These are phyloP conservation scores for Gastracanthus pulcherrimus DNA, from an alignment of 2,888 invertebrate genomes.

Conservation along the genomic window DNA sequence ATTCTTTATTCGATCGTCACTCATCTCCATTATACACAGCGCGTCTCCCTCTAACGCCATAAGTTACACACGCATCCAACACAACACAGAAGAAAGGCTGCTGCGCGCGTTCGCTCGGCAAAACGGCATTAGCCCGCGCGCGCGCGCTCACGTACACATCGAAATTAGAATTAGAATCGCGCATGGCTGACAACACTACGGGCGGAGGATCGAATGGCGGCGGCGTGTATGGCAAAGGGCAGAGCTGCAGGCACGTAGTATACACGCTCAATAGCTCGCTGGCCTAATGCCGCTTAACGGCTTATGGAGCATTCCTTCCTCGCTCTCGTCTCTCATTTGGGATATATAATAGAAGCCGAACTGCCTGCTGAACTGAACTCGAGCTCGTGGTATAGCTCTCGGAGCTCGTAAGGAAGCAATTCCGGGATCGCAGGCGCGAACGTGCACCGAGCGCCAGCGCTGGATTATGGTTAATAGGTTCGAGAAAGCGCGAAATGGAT, in stretches of 20 bases:
- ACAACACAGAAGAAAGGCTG: no score
- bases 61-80: no score
- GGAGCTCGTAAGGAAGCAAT: conserved; percentile 14
- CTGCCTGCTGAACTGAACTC: no score
- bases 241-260: no score
- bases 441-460: not conserved
- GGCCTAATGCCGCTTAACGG: not conserved
- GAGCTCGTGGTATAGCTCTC: not conserved
- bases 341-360: not conserved
- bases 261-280: not conserved
- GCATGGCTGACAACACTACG: no score
- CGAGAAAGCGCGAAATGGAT: conserved; percentile 15
- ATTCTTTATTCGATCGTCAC: not conserved
- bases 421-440: not conserved
- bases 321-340: not conserved
- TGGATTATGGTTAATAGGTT: conserved; percentile 19
- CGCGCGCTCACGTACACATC: no score
- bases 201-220: not conserved
- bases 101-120: not conserved
- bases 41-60: no score
- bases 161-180: conserved; percentile 5
- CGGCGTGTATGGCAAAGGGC: not conserved
- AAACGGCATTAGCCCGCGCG: no score
- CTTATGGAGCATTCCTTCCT: not conserved
- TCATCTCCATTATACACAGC: not conserved